Evolutionary conservation across 2,113 vertebrate species (phyloP).

Genomic region (Ciconia maguari): DNA sequence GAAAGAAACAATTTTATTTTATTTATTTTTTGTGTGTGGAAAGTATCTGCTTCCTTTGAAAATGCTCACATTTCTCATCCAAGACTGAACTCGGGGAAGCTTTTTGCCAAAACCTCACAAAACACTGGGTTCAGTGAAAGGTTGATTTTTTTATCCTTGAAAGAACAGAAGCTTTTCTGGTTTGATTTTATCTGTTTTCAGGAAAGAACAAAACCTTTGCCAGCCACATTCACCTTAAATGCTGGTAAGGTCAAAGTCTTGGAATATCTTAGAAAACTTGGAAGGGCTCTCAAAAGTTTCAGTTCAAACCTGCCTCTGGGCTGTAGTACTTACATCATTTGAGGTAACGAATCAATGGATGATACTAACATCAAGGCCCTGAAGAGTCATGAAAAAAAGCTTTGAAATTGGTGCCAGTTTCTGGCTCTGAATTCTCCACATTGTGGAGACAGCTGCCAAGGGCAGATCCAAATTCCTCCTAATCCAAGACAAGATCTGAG

Average conservation of each 20-base stretch:
- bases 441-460: background rate
- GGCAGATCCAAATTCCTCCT: background rate
- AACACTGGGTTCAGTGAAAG: background rate
- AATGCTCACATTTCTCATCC: background rate
- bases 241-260: background rate
- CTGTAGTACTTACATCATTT: background rate
- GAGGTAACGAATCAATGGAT: background rate
- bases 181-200: background rate
- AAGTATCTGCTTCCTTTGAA: background rate
- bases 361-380: background rate
- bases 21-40: background rate
- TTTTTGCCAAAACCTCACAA: background rate
- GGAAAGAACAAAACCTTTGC: background rate
- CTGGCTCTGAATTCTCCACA: slow-evolving; percentile 12
- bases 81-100: background rate
- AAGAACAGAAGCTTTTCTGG: slow-evolving; percentile 3
- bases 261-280: background rate
- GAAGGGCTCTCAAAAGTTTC: background rate
- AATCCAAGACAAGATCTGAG: background rate
- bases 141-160: background rate
- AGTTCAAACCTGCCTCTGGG: background rate
- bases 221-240: background rate
- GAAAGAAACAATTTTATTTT: background rate
- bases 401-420: background rate
- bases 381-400: background rate